Evolutionary conservation across 1,140 invertebrate species (phyloP), one percentile per base, ranked within the genome.

Genomic region (Schlechtendalia chinensis): DNA sequence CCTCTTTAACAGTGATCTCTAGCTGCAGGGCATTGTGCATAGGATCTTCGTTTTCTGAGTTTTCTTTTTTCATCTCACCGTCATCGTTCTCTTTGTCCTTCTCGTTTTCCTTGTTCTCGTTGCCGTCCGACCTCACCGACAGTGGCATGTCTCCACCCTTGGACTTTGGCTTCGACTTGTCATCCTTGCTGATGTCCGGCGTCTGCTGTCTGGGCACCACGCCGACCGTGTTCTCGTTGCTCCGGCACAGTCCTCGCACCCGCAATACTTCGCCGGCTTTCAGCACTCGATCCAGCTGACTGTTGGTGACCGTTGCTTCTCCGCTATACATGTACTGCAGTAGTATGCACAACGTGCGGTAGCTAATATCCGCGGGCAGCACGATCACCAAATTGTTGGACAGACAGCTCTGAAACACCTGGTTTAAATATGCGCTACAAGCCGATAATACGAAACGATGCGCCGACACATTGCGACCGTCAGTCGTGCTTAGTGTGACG

Each of bases 261-360:
- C 93, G 91, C 0, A 94, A 84, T 10, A 93, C 89, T 84, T 94
- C 92, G 0, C 93, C 93, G 0, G 92, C 93, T 84, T 91, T 91
- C 58, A 94, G 83, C 1, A 94, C 92, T 79, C 89, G 90, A 83
- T 93, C 92, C 63, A 94, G 84, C 39, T 94, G 92, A 84, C 93
- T 92, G 85, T 94, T 93, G 80, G 92, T 93, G 11, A 94, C 93
- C 24, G 93, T 94, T 39, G 93, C 92, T 87, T 94, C 93, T 4
- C 93, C 93, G 56, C 89, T 92, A 86, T 94, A 94, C 92, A 94
- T 94, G 84, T 94, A 94, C 84, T 93, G 91, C n/a, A 94, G 90
- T 1, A 94, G 87, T 74, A 93, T 92, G 85, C 92, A 92, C 79
- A 94, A 86, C 3, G 92, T 93, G 81, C 91, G 89, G 79, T 92